Evolutionary conservation across 1,140 invertebrate species (phyloP).

Genomic region (Coptotermes formosanus): DNA sequence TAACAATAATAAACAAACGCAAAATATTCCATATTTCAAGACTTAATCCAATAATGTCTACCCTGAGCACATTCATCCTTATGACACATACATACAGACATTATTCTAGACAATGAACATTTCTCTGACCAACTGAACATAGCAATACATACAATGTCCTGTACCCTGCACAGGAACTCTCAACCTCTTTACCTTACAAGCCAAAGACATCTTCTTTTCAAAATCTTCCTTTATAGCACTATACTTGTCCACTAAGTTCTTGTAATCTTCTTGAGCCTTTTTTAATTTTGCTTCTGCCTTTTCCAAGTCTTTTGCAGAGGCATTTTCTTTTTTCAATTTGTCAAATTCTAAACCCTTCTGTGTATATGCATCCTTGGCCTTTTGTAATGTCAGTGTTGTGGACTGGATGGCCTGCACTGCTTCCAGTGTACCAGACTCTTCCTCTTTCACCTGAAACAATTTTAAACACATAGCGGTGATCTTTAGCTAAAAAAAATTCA

Average conservation of each 20-base stretch:
- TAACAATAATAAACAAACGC: too few relatives aligned
- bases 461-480: too few relatives aligned
- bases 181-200: constrained; percentile 69
- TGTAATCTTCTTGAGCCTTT: constrained; percentile 93
- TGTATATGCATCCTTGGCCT: constrained; percentile 86
- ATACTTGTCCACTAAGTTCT: constrained; percentile 85
- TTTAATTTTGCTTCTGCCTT: constrained; percentile 90
- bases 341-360: constrained; percentile 82
- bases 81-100: too few relatives aligned
- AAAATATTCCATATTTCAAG: too few relatives aligned
- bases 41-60: too few relatives aligned
- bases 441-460: constrained; percentile 78
- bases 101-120: too few relatives aligned
- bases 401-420: constrained; percentile 85
- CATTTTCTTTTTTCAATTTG: constrained; percentile 85
- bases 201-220: constrained; percentile 90
- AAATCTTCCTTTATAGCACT: constrained; percentile 84
- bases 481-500: too few relatives aligned
- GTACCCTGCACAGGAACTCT: too few relatives aligned
- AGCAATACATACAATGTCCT: too few relatives aligned
- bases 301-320: constrained; percentile 86
- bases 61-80: too few relatives aligned
- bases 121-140: too few relatives aligned
- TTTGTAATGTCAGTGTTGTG: constrained; percentile 80
- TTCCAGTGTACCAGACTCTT: constrained; percentile 86